Percentiles rank a stretch among this genome's conserved stretches.
Conservation (phyloP, 2,113 vertebrate genomes). For the rat (Rattus norvegicus) region GRCr8 NC_086037.1:70077501-70078000, state of each 20-base stretch:
- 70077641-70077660: background rate
- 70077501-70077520: background rate
- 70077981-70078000: background rate
- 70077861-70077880: background rate
- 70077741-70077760: no score
- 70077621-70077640: background rate
- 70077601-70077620: no score
- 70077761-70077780: background rate
- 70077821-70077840: background rate
- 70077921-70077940: background rate
- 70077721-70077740: background rate
- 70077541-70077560: background rate
- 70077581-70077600: background rate
- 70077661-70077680: background rate
- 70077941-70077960: background rate
- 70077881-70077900: background rate
- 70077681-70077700: background rate
- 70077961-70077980: background rate
- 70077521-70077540: background rate
- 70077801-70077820: no score
- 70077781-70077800: background rate
- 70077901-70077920: background rate
- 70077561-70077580: background rate
- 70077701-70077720: background rate
- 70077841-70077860: background rate